A percentile compares a stretch with the other conserved stretches of the same genome.
Conservation (phyloP, 1,140 invertebrate species). For the Heterodera schachtii region DNA sequence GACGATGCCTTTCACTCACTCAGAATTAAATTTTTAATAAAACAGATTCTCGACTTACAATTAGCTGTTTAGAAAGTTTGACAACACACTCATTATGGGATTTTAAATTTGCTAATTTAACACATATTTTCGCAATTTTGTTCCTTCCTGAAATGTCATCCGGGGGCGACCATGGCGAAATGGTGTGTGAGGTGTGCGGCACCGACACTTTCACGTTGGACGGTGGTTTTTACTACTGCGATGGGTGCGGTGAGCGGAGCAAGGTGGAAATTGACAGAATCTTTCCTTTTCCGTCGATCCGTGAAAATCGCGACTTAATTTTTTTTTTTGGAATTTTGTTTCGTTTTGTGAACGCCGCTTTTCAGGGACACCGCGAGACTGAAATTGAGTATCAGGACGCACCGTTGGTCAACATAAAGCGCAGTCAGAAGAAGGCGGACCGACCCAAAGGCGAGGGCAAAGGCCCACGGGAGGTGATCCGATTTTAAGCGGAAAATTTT, state of each 20-base stretch:
- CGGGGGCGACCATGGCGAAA: background rate
- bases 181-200: constrained; percentile 8
- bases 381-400: background rate
- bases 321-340: background rate
- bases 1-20: too few relatives aligned
- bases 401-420: background rate
- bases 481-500: too few relatives aligned
- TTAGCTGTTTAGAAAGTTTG: too few relatives aligned
- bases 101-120: too few relatives aligned
- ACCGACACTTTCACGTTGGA: constrained; percentile 1
- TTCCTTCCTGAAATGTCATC: too few relatives aligned
- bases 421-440: background rate
- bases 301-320: too few relatives aligned
- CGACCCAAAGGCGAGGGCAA: background rate
- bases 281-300: too few relatives aligned
- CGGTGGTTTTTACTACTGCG: constrained; percentile 20
- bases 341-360: background rate
- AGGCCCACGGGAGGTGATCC: background rate
- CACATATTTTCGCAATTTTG: too few relatives aligned
- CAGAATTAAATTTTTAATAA: too few relatives aligned
- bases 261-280: background rate
- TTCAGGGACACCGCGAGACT: constrained; percentile 13
- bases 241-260: constrained; percentile 11
- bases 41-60: too few relatives aligned
- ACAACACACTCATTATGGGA: too few relatives aligned